A percentile compares a stretch with the other conserved stretches of the same genome.
Conservation (phyloP, 2,888 invertebrate species). For the Xylocampa areola region DNA sequence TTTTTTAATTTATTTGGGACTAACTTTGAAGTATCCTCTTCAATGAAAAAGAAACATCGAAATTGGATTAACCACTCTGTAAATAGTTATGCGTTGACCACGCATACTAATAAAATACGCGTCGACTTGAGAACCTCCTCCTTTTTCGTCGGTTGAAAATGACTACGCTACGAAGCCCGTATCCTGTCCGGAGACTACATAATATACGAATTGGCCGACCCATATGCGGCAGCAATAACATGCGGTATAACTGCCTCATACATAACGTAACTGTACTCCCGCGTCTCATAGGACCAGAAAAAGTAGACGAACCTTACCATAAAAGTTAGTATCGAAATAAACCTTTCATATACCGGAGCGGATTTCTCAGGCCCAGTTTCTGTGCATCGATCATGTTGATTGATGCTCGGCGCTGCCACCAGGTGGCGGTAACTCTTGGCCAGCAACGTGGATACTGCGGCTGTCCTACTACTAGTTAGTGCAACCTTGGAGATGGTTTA, state of each 20-base stretch:
- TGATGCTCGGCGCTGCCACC: constrained; percentile 47
- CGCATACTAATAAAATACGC: no score
- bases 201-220: constrained; percentile 31
- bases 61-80: no score
- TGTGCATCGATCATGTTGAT: constrained; percentile 63
- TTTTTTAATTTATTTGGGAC: no score
- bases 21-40: no score
- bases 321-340: constrained; percentile 53
- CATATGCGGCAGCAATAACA: constrained; percentile 43
- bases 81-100: no score
- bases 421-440: constrained; percentile 48
- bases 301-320: constrained; percentile 37
- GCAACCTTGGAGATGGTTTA: constrained; percentile 24
- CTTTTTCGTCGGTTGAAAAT: no score
- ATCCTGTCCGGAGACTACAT: constrained; percentile 19
- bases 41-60: no score
- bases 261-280: constrained; percentile 38
- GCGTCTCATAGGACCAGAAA: constrained; percentile 39
- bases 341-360: constrained; percentile 51
- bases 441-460: constrained; percentile 29
- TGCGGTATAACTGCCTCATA: constrained; percentile 49
- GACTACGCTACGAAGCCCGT: neutral
- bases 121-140: no score
- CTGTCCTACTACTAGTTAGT: constrained; percentile 40
- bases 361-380: constrained; percentile 52